Evolutionary conservation across 2,888 invertebrate genomes (phyloP).

Genomic region (Rhabditophanes sp.): DNA sequence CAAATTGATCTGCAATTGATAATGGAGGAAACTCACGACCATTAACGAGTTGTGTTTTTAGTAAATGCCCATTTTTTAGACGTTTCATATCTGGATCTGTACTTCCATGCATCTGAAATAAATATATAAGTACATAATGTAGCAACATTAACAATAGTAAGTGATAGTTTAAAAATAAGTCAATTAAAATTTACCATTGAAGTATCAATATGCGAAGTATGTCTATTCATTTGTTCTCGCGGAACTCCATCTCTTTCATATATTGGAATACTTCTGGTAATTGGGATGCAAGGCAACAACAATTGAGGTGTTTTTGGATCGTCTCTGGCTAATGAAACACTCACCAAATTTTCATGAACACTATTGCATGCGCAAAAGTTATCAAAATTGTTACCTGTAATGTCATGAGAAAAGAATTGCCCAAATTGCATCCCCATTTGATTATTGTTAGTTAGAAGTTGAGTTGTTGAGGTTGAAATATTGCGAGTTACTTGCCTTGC

Average conservation of each 20-base stretch:
- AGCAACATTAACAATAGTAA: too few relatives aligned
- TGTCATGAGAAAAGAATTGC: conserved; percentile 38
- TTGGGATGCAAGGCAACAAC: conserved; percentile 18
- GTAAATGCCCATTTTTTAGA: too few relatives aligned
- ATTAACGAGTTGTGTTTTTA: too few relatives aligned
- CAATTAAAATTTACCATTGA: conserved; percentile 18
- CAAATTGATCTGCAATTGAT: too few relatives aligned
- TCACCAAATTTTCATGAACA: conserved; percentile 1
- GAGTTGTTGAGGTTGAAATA: conserved; percentile 22
- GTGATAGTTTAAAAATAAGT: too few relatives aligned
- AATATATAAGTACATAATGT: too few relatives aligned
- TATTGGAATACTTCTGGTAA: conserved; percentile 66
- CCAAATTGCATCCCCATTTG: conserved; percentile 27
- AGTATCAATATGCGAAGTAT: conserved; percentile 76
- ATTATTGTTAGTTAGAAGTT: conserved; percentile 21
- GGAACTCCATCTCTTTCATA: conserved; percentile 90
- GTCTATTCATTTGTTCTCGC: conserved; percentile 61
- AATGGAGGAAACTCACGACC: too few relatives aligned
- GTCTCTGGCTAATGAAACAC: conserved; percentile 4
- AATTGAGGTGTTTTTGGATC: conserved; percentile 7
- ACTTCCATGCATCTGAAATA: too few relatives aligned
- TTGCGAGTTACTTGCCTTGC: conserved; percentile 39
- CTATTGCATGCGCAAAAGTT: conserved; percentile 2
- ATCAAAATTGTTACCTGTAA: conserved; percentile 30
- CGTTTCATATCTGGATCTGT: too few relatives aligned